phyloP scores from a whole-genome alignment of 2,113 vertebrate genomes.

The Apeltes quadracus region DNA sequence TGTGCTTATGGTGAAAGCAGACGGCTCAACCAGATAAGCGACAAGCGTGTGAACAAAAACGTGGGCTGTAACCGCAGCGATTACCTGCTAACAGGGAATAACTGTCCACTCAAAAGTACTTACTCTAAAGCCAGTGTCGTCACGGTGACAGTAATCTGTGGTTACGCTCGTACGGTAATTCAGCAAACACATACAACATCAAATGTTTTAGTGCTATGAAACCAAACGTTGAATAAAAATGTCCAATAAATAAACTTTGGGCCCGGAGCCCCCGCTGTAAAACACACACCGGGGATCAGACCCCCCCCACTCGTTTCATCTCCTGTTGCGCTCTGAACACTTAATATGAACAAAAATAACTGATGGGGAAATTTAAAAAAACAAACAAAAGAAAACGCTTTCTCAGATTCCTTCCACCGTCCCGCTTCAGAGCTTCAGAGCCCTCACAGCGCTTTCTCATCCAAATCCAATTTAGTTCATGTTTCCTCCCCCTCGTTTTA shows the following conservation, averaged over 20 bases:
- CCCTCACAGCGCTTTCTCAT: conserved; percentile 71
- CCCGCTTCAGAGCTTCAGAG: conserved; percentile 64
- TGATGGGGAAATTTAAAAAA: conserved; percentile 33
- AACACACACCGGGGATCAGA: conserved; percentile 50
- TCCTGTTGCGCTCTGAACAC: conserved; percentile 49
- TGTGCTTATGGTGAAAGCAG: background rate
- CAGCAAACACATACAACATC: background rate
- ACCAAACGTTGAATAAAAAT: background rate
- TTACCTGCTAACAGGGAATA: background rate
- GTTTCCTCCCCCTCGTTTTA: conserved; percentile 37
- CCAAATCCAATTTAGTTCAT: conserved; percentile 76
- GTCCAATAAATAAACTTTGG: background rate
- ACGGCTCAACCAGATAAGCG: background rate
- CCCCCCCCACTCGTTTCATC: conserved; percentile 40
- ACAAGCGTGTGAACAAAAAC: background rate
- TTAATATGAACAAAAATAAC: conserved; percentile 16
- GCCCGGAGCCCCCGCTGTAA: conserved; percentile 18
- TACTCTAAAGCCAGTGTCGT: background rate
- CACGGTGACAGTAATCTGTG: background rate
- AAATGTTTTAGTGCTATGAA: background rate
- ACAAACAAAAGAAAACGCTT: conserved; percentile 26
- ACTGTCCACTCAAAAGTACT: background rate
- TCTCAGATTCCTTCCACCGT: conserved; percentile 44
- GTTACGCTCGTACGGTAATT: background rate
- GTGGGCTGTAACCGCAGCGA: background rate